Evolutionary conservation across 1,140 invertebrate species (phyloP).

Genomic region (Sminthurinus signatus): DNA sequence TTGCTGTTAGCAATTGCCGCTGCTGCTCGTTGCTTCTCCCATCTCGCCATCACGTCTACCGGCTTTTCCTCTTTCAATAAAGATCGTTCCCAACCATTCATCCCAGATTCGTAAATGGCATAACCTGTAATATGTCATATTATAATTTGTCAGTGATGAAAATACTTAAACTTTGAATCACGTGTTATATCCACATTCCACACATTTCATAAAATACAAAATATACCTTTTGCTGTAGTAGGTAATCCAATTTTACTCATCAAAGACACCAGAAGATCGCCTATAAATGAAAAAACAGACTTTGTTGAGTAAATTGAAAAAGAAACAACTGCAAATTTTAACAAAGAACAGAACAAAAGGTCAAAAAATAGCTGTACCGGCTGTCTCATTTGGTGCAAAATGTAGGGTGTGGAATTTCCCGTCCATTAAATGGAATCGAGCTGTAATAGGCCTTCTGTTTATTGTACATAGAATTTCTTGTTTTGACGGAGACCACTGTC

Average conservation of each 20-base stretch:
- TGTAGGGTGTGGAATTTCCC: conserved; percentile 90
- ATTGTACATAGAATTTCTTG: conserved; percentile 91
- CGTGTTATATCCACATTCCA: no score
- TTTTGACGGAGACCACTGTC: conserved; percentile 81
- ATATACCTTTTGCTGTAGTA: conserved; percentile 65
- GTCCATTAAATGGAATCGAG: conserved; percentile 87
- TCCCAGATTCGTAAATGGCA: conserved; percentile 65
- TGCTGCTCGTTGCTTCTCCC: conserved; percentile 70
- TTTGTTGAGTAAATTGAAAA: no score
- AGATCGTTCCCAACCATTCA: conserved; percentile 74
- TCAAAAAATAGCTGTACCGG: no score
- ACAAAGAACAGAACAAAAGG: no score
- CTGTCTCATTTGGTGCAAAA: conserved; percentile 88
- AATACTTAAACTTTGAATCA: no score
- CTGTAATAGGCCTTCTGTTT: conserved; percentile 66
- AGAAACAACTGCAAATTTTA: no score
- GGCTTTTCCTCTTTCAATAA: conserved; percentile 78
- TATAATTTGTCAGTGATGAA: no score
- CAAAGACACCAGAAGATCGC: conserved; percentile 82
- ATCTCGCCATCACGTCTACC: conserved; percentile 89
- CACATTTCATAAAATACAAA: no score
- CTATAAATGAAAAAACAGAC: no score
- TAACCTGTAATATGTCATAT: conserved; percentile 52
- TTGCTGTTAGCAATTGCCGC: conserved; percentile 48
- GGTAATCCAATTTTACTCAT: conserved; percentile 84